These are phyloP conservation scores for Ondatra zibethicus DNA, from an alignment of 2,113 vertebrate genomes.

Conservation along the genomic window DNA sequence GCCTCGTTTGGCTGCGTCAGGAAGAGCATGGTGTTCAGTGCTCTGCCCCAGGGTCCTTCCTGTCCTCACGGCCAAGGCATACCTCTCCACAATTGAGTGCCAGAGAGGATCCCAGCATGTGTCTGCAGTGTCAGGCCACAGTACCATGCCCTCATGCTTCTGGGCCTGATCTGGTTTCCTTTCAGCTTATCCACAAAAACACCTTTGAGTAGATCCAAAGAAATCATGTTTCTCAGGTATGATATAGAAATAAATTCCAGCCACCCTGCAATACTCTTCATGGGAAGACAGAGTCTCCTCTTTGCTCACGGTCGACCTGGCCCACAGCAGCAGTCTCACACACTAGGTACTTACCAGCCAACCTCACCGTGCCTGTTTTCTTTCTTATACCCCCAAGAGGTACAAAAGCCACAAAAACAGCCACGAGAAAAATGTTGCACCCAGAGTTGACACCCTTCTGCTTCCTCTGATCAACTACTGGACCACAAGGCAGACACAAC, in stretches of 20 bases:
- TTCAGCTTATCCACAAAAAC: background rate
- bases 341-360: background rate
- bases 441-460: background rate
- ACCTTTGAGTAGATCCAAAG: background rate
- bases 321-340: background rate
- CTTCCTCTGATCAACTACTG: background rate
- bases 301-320: too few relatives aligned
- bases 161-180: background rate
- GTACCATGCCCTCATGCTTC: background rate
- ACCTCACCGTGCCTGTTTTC: background rate
- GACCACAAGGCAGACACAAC: background rate
- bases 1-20: background rate
- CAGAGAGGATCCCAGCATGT: background rate
- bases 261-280: background rate
- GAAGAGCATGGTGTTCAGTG: background rate
- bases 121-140: background rate
- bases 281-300: background rate
- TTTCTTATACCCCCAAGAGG: background rate
- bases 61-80: background rate
- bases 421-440: background rate
- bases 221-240: background rate
- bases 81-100: background rate
- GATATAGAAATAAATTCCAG: background rate
- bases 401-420: constrained; percentile 1
- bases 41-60: background rate